These are phyloP conservation scores for Arothron firmamentum DNA, from an alignment of 2,113 vertebrate genomes.

Conservation along the genomic window DNA sequence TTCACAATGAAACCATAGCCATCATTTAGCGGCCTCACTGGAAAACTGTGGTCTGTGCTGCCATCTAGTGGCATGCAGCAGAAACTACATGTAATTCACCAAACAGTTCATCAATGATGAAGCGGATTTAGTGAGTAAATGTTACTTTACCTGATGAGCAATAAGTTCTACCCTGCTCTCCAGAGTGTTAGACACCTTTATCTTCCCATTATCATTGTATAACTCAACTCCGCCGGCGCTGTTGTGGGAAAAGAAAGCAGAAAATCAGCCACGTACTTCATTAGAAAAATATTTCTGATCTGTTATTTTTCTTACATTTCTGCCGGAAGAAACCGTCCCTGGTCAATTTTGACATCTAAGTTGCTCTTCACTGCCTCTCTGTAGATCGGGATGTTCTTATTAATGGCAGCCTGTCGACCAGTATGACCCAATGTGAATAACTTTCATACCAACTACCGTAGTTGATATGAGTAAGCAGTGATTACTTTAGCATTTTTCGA, in stretches of 20 bases:
- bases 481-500: background rate
- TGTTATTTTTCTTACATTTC: conserved; percentile 77
- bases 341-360: conserved; percentile 82
- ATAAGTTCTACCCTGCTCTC: conserved; percentile 90
- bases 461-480: background rate
- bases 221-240: conserved; percentile 89
- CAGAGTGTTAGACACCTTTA: conserved; percentile 90
- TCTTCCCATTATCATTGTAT: conserved; percentile 86
- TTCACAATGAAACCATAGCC: too few species aligned
- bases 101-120: background rate
- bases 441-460: background rate
- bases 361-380: conserved; percentile 84
- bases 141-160: conserved; percentile 83
- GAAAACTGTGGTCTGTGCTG: conserved; percentile 19
- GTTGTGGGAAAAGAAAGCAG: conserved; percentile 17
- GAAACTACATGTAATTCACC: background rate
- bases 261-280: background rate
- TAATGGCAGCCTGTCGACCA: conserved; percentile 77
- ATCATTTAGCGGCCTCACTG: too few species aligned
- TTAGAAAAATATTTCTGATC: too few species aligned
- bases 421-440: background rate
- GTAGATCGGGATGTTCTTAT: conserved; percentile 84
- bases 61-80: conserved; percentile 38
- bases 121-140: background rate
- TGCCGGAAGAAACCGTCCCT: conserved; percentile 82